Evolutionary conservation across 2,888 invertebrate genomes (phyloP), one percentile per base, ranked within the genome.

Genomic region (Steromphala cineraria): DNA sequence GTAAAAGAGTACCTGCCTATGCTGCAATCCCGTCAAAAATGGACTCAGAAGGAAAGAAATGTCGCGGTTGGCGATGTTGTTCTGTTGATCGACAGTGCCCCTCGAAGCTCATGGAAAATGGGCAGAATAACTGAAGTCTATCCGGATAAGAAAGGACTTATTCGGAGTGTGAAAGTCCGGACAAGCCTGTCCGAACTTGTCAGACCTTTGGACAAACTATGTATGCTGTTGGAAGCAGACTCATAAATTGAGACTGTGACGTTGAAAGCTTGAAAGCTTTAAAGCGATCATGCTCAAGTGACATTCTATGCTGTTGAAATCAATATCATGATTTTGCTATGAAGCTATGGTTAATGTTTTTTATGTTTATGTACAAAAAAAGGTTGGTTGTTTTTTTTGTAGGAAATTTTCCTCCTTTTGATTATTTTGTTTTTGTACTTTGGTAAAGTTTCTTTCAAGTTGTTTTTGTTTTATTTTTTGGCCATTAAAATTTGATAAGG

Each of bases 141-240:
- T 10, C 75, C 52, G 21, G 52, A 21, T 17, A n/a, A 75, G 15
- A 21, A 52, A 2, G 75, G 75, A 15, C 24, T 75, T 46, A 24
- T 75, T 15, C 53, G 75, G 15, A 17, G 21, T 17, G 46, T 53
- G 21, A 28, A 75, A 15, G 52, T 75, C 19, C 40, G 52, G 19
- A 75, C 75, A 15, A 24, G 24, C 19, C 21, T 31, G 36, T 31
- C 71, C 40, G 36, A 53, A 24, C 21, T 78, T 17, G 17, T 53
- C 4, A 40, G 78, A 19, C 81, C 81, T 28, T n/a, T 81, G 15
- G 46, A 21, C 52, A 81, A 81, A 56, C 31, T 80, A 5, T 74
- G 74, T 10, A 19, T 80, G 17, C 28, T 80, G 21, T 28, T 80
- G 52, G 76, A 80, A 56, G 31, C 28, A 36, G 79, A 79, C 19